Base-by-base conservation (phyloP, 2,888 invertebrate species). In the Melieria picta region DNA sequence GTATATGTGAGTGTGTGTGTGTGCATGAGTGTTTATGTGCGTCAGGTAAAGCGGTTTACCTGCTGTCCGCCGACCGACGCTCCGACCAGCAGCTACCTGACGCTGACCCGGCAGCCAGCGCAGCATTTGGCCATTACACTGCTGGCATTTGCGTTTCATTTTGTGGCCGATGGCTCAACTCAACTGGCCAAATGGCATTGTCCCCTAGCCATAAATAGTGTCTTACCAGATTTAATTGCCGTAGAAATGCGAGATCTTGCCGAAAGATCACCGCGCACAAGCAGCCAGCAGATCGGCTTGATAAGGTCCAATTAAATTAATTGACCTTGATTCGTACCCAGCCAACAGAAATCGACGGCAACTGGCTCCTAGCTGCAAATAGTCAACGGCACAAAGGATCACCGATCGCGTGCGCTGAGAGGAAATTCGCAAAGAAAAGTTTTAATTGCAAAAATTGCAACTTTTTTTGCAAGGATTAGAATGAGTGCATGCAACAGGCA, bases 301-400 rank as follows among this genome's bases (percentile, higher is more conserved):
- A 30, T 30, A 65, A 65, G 64, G 48, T 43, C 50, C 55, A 70
- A 70, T 70, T 70, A 70, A 70, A 58, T 70, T 64, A 70, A 70
- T 65, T 70, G 65, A 70, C 70, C 64, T 64, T 65, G 70, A 70
- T 70, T 70, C 48, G 63, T 70, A 70, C 11, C 64, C 56, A 70
- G 64, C 70, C 30, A 42, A 45, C 70, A 70, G 64, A 48, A 58
- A 45, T 42, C 10, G 7, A 46, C 47, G 48, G 57, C 47, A 66
- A 47, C 47, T 47, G 42, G 50, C 30, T 30, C 30, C 30, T 30
- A 30, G 50, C 55, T 62, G 11, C 11, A 50, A 50, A 50, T 10
- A 50, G 50, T 1, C 2, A 50, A 50, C 9, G 11, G 3, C 9
- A 50, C 50, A 50, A 11, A 9, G 11, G 50, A 50, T 9, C 50